Percentiles rank a stretch among this genome's conserved stretches.
These are phyloP conservation scores for Chrysopilus asiliformis DNA, from an alignment of 2,888 invertebrate genomes.

Conservation along the genomic window DNA sequence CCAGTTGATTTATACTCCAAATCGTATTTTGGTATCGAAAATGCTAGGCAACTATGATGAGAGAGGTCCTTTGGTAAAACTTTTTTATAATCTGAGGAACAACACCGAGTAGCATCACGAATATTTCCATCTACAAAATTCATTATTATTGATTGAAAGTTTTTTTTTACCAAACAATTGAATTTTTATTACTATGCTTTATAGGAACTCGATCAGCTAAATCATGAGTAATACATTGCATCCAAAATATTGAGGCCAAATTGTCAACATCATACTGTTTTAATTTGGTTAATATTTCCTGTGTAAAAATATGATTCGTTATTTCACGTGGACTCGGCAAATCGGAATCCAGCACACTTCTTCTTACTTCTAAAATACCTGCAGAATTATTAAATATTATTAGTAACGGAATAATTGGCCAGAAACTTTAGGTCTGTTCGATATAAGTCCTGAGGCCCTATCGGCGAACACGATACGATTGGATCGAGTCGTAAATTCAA, in stretches of 20 bases:
- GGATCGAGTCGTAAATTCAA: too few species aligned
- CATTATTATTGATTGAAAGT: background rate
- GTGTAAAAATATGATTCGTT: background rate
- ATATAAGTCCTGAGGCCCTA: too few species aligned
- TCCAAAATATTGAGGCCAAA: conserved; percentile 7
- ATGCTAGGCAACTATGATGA: conserved; percentile 48
- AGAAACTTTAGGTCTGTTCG: too few species aligned
- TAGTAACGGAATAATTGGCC: too few species aligned
- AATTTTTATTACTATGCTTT: conserved; percentile 4
- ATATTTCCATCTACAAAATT: background rate
- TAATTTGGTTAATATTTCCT: background rate
- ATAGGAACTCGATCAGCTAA: conserved; percentile 1
- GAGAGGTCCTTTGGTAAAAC: conserved; percentile 35
- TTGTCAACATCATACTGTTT: conserved; percentile 2
- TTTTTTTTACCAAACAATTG: too few species aligned
- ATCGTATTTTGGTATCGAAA: conserved; percentile 42
- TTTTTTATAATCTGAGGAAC: conserved; percentile 19
- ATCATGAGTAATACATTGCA: conserved; percentile 10
- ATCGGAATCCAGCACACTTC: conserved; percentile 2
- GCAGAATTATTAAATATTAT: too few species aligned
- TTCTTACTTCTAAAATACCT: conserved; percentile 8
- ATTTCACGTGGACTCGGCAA: conserved; percentile 5
- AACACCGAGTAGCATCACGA: conserved; percentile 5
- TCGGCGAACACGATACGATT: too few species aligned
- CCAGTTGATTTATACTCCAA: conserved; percentile 39